Base-by-base conservation (phyloP, 35 echinoderm and acorn worm species). In the Lytechinus pictus region DNA sequence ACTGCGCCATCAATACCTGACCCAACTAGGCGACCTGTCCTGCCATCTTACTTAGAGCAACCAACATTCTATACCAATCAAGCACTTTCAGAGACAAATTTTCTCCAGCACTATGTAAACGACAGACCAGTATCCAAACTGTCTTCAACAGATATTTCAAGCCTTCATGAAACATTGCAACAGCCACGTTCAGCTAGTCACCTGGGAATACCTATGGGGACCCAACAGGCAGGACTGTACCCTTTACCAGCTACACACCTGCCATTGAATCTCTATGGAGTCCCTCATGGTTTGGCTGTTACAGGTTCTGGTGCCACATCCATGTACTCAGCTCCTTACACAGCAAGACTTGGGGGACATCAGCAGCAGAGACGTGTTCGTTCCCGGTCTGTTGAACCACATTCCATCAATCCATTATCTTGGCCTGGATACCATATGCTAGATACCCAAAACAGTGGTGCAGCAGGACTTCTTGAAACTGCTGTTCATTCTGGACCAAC, bases 41-140 rank as follows among this genome's bases (percentile, higher is more conserved):
- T 57, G 56, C 53, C 53, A 54, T 27, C 92, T 28, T 27, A 33
- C 55, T 4, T 55, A 11, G 92, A 57, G 11, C 92, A 54, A 93
- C 55, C 92, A 33, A 14, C 27, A 54, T 57, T 57, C 92, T 93
- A 57, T 44, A 93, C 92, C 52, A 93, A 55, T 57, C 92, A 54
- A 93, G 92, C 92, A 11, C 53, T 93, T 8, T 93, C 54, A 27
- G 92, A 90, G 52, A 93, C 92, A 10, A 54, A 27, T n/a, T 57
- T 93, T 53, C 92, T 93, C 92, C 52, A 57, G 28, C 92, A 93
- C 53, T 93, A 93, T 54, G 54, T 93, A 11, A 93, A 93, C 28
- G 92, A 93, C 92, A 93, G 55, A 93, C 92, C 92, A 27, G 53
- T 93, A 93, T 93, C 94, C 10, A 95, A 33, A 33, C 61, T 87